These are phyloP conservation scores for Onychorhynchus coronatus DNA, from an alignment of 2,113 vertebrate genomes.

Conservation along the genomic window DNA sequence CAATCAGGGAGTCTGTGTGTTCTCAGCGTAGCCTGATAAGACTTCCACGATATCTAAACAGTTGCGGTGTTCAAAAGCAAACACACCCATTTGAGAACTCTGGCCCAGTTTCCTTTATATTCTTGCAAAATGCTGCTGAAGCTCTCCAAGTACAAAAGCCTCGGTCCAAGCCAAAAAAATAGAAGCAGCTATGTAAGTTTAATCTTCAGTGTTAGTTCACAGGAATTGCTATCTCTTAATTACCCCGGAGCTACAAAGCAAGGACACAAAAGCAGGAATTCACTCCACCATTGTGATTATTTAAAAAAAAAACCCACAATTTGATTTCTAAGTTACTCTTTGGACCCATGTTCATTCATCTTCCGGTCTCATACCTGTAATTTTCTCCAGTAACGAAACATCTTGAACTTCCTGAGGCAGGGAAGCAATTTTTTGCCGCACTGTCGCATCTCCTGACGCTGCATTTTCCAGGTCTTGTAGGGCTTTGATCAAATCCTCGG, in stretches of 20 bases:
- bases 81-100: neutral
- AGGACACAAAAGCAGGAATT: neutral
- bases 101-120: neutral
- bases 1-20: neutral
- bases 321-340: neutral
- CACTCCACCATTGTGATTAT: neutral
- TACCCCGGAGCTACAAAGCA: neutral
- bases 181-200: neutral
- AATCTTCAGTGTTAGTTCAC: neutral
- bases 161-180: neutral
- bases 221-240: neutral
- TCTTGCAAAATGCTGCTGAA: neutral
- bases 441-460: conserved; percentile 93
- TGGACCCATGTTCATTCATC: neutral
- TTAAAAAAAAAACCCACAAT: neutral
- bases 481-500: conserved; percentile 95
- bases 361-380: conserved; percentile 81
- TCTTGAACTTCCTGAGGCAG: conserved; percentile 98
- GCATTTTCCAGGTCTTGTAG: conserved; percentile 97
- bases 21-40: neutral
- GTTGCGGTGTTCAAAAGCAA: neutral
- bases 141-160: neutral
- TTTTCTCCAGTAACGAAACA: conserved; percentile 94
- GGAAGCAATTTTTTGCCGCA: conserved; percentile 96
- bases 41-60: neutral